These are phyloP conservation scores for Halictus ligatus DNA, from an alignment of 2,888 invertebrate species.

Conservation along the genomic window DNA sequence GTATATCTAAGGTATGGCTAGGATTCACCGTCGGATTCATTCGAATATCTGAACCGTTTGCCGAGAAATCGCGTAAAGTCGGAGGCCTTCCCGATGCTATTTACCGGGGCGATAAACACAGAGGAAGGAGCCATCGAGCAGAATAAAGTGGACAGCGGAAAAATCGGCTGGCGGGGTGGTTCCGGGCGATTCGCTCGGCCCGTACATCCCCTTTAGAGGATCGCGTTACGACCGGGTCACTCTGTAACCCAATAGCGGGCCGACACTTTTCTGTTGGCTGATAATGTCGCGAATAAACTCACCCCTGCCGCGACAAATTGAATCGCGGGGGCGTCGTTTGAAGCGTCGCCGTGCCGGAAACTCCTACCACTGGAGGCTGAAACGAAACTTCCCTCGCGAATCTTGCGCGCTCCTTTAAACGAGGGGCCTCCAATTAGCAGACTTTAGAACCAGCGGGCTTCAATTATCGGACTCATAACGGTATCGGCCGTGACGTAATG, in stretches of 20 bases:
- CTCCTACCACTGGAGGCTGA: conserved; percentile 11
- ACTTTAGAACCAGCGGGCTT: conserved; percentile 39
- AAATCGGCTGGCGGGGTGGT: conserved; percentile 45
- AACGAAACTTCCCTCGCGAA: conserved; percentile 36
- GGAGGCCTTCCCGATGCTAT: conserved; percentile 22
- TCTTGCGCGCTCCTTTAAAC: conserved; percentile 35
- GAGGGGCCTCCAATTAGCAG: conserved; percentile 56
- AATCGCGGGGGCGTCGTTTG: conserved; percentile 35
- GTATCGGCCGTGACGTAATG: conserved; percentile 52
- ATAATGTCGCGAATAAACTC: conserved; percentile 67
- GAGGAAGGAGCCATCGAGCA: background rate
- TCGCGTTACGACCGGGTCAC: conserved; percentile 65
- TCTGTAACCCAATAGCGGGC: conserved; percentile 62
- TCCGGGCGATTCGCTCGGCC: conserved; percentile 53
- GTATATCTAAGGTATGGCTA: background rate
- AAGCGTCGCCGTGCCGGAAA: conserved; percentile 8
- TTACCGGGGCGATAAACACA: conserved; percentile 38
- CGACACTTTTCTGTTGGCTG: conserved; percentile 61
- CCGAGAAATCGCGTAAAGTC: background rate
- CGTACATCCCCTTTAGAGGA: conserved; percentile 72
- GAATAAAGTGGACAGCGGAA: conserved; percentile 49
- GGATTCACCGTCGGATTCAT: background rate
- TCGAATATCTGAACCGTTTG: background rate
- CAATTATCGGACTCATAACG: conserved; percentile 64
- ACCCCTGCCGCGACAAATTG: conserved; percentile 41